A percentile compares a stretch with the other conserved stretches of the same genome.
Evolutionary conservation across 2,113 vertebrate genomes (phyloP).

Genomic region (Monopterus albus): DNA sequence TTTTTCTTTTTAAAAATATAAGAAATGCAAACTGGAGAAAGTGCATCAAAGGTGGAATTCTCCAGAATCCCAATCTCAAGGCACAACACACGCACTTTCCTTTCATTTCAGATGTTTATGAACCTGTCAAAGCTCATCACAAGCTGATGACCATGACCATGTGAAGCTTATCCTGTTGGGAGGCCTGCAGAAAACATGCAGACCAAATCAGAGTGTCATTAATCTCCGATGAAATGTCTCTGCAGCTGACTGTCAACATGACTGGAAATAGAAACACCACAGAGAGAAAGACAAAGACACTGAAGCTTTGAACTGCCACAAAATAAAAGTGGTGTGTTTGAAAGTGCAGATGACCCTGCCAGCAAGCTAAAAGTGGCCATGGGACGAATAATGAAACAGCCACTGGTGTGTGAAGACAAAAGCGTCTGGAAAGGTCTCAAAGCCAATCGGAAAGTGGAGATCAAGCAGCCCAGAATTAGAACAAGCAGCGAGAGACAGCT

Average conservation of each 20-base stretch:
- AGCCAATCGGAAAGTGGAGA: conserved; percentile 42
- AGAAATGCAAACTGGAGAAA: background rate
- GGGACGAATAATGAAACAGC: conserved; percentile 39
- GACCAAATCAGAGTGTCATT: conserved; percentile 54
- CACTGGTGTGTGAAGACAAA: conserved; percentile 35
- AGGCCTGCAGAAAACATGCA: conserved; percentile 37
- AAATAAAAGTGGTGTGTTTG: no score
- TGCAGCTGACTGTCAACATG: conserved; percentile 52
- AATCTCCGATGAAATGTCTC: conserved; percentile 46
- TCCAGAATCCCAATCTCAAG: background rate
- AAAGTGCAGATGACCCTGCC: background rate
- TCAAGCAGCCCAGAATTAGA: conserved; percentile 47
- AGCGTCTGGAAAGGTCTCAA: conserved; percentile 32
- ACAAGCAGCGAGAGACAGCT: conserved; percentile 23
- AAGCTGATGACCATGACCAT: conserved; percentile 46
- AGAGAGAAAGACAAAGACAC: conserved; percentile 35
- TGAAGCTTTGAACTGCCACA: conserved; percentile 20
- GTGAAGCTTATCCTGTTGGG: conserved; percentile 37
- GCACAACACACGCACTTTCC: background rate
- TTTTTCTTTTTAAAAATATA: background rate
- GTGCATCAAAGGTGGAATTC: background rate
- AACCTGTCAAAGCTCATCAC: conserved; percentile 44
- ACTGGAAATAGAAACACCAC: conserved; percentile 54
- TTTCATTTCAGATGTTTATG: conserved; percentile 48
- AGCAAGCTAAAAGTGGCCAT: conserved; percentile 32